phyloP scores from a whole-genome alignment of 1,140 invertebrate genomes.

The Lordiphosa collinella region DNA sequence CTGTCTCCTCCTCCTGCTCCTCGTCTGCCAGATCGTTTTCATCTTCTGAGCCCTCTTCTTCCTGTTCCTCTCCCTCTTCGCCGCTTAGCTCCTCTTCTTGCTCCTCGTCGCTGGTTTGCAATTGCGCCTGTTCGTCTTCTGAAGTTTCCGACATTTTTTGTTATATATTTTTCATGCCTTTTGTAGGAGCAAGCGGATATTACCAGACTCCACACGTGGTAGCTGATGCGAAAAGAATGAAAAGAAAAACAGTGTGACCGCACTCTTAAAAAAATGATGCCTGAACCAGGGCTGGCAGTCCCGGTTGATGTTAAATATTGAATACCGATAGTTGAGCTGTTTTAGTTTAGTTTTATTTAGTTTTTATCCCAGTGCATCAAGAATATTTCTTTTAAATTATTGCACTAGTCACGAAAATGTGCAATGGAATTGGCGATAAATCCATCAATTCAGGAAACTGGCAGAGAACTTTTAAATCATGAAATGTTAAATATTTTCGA shows the following conservation, averaged over 20 bases:
- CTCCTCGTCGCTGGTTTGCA: constrained; percentile 48
- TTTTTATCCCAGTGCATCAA: too few species aligned
- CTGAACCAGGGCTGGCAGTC: too few species aligned
- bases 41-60: constrained; percentile 36
- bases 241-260: constrained; percentile 14
- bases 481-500: too few species aligned
- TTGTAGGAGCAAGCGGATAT: constrained; percentile 16
- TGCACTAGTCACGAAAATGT: too few species aligned
- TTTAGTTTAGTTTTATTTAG: too few species aligned
- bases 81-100: constrained; percentile 39
- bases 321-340: too few species aligned
- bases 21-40: constrained; percentile 48
- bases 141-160: constrained; percentile 74
- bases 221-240: background rate
- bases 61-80: constrained; percentile 16
- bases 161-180: constrained; percentile 21
- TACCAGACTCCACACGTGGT: constrained; percentile 51
- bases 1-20: constrained; percentile 20
- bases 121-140: constrained; percentile 55
- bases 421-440: too few species aligned
- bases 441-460: too few species aligned
- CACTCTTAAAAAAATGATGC: background rate
- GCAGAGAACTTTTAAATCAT: too few species aligned
- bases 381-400: too few species aligned
- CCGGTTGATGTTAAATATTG: too few species aligned